Conservation (phyloP, 2,113 vertebrate species). For the Menidia beryllina region DNA sequence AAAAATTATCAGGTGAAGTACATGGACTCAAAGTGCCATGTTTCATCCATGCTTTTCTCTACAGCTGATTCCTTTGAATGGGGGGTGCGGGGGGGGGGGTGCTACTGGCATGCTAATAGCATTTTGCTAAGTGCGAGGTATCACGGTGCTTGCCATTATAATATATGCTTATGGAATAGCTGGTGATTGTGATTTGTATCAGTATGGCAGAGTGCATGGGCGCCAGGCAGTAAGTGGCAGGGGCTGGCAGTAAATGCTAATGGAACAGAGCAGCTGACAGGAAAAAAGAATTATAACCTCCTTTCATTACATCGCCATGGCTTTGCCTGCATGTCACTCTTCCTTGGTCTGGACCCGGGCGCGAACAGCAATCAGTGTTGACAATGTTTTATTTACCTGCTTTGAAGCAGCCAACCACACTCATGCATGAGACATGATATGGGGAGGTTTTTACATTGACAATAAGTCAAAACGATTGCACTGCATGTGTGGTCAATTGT, state of each 20-base stretch:
- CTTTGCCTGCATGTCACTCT: constrained; percentile 51
- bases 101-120: constrained; percentile 75
- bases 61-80: constrained; percentile 66
- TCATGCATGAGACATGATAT: constrained; percentile 36
- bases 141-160: constrained; percentile 69
- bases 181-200: constrained; percentile 83
- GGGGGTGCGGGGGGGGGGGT: constrained; percentile 62
- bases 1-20: constrained; percentile 59
- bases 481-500: constrained; percentile 21
- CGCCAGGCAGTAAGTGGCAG: constrained; percentile 76
- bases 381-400: constrained; percentile 73
- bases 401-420: constrained; percentile 59
- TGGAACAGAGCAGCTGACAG: constrained; percentile 76
- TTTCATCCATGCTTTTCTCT: constrained; percentile 47
- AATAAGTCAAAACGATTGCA: constrained; percentile 19
- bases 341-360: constrained; percentile 39
- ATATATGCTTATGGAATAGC: constrained; percentile 77
- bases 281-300: constrained; percentile 79
- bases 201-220: constrained; percentile 67
- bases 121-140: constrained; percentile 66
- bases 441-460: constrained; percentile 29
- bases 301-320: constrained; percentile 79
- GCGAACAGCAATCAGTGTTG: constrained; percentile 50
- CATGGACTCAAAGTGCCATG: constrained; percentile 54
- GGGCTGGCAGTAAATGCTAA: constrained; percentile 80